These are phyloP conservation scores for Pachyramphus minor DNA, from an alignment of 2,113 vertebrate species.

Conservation along the genomic window DNA sequence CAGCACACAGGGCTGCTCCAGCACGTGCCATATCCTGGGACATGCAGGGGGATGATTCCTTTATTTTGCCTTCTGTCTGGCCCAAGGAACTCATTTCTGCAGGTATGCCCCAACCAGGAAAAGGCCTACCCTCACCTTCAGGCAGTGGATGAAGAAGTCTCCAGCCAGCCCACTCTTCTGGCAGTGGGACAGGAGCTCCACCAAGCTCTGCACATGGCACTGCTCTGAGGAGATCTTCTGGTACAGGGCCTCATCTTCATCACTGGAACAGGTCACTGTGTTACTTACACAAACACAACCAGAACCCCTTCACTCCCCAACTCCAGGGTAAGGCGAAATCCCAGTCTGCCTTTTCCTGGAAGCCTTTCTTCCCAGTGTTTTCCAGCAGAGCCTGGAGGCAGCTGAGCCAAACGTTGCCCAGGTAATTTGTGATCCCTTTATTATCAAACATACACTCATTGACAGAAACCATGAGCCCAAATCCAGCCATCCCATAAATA, in stretches of 20 bases:
- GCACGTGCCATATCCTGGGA: fast-evolving
- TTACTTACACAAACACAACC: not conserved
- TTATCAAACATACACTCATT: slow-evolving; percentile 8
- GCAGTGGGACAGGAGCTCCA: slow-evolving; percentile 80
- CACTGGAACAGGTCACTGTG: slow-evolving; percentile 54
- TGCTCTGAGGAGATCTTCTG: slow-evolving; percentile 87
- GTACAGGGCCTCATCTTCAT: slow-evolving; percentile 87
- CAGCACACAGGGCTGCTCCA: not conserved
- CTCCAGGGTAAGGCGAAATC: not conserved
- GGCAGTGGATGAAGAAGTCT: slow-evolving; percentile 88
- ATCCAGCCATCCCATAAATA: not conserved
- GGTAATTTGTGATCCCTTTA: not conserved
- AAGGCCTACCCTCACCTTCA: slow-evolving; percentile 77
- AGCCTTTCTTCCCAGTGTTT: not conserved
- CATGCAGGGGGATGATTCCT: fast-evolving
- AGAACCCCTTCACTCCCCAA: not conserved
- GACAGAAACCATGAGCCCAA: not conserved
- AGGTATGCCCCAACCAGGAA: not conserved
- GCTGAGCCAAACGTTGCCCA: not conserved
- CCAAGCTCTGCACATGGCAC: slow-evolving; percentile 82
- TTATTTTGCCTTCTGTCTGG: not conserved
- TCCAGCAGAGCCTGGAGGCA: not conserved
- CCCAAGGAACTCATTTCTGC: not conserved
- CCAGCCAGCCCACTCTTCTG: slow-evolving; percentile 83
- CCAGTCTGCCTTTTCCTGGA: not conserved